Evolutionary conservation across 2,113 vertebrate species (phyloP).

Genomic region (Hiodon tergisus): DNA sequence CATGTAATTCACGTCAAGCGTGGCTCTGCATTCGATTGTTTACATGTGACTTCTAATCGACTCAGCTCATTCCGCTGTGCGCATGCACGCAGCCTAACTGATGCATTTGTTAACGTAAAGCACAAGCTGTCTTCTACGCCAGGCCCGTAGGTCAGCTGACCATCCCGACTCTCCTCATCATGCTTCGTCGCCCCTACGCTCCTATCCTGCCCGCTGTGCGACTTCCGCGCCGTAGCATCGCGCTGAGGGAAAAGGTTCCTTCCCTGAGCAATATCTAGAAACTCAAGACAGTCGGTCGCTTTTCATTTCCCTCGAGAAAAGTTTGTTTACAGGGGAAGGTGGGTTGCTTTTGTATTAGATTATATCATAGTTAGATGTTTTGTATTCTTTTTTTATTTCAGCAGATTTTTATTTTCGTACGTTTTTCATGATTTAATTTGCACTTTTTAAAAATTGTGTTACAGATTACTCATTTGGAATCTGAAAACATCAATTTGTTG

Average conservation of each 20-base stretch:
- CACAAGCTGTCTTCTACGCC: background rate
- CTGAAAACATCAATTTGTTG: background rate
- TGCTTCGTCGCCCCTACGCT: background rate
- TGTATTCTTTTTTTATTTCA: slow-evolving; percentile 12
- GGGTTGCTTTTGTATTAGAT: background rate
- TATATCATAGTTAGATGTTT: slow-evolving; percentile 26
- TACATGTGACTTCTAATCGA: no score
- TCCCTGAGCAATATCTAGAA: background rate
- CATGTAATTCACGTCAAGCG: no score
- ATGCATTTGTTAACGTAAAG: background rate
- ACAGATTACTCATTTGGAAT: background rate
- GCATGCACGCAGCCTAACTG: no score
- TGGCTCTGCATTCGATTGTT: no score
- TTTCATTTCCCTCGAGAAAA: background rate
- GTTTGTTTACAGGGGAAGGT: background rate
- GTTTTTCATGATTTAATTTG: slow-evolving; percentile 14
- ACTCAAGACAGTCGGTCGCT: background rate
- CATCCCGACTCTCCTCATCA: background rate
- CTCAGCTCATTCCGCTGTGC: no score
- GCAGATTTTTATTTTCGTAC: slow-evolving; percentile 6
- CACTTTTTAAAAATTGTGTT: slow-evolving; percentile 5
- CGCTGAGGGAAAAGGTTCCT: background rate
- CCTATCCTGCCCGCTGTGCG: background rate
- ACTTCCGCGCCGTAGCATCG: background rate
- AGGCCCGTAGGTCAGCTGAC: background rate